Percentiles rank a stretch among this genome's conserved stretches.
Conservation (phyloP, 2,888 invertebrate species). For the Cataglyphis livida region DNA sequence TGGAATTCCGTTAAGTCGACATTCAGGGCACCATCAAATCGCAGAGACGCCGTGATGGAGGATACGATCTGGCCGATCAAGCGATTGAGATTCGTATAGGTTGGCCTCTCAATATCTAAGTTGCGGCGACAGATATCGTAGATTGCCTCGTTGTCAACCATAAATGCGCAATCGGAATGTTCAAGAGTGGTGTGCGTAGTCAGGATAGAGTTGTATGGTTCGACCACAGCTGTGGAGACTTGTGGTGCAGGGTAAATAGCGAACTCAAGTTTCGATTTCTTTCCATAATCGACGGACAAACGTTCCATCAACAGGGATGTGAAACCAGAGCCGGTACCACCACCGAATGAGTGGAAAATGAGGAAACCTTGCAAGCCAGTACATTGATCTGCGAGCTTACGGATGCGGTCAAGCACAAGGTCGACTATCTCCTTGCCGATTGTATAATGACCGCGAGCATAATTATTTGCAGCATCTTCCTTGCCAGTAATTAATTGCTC, state of each 20-base stretch:
- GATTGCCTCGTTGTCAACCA: slow-evolving; percentile 96
- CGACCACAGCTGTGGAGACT: slow-evolving; percentile 96
- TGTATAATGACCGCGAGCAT: slow-evolving; percentile 98
- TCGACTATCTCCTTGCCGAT: slow-evolving; percentile 98
- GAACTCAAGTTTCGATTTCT: slow-evolving; percentile 96
- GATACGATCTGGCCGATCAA: slow-evolving; percentile 98
- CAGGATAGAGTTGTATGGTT: slow-evolving; percentile 98
- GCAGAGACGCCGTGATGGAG: slow-evolving; percentile 96
- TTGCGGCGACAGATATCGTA: slow-evolving; percentile 98
- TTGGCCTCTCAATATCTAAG: slow-evolving; percentile 97
- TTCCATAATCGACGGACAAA: slow-evolving; percentile 97
- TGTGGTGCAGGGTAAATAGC: slow-evolving; percentile 98
- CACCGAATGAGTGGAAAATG: slow-evolving; percentile 98
- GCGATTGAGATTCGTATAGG: slow-evolving; percentile 98
- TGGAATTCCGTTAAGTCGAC: slow-evolving; percentile 96
- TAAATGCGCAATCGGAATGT: slow-evolving; percentile 96
- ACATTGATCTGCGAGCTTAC: slow-evolving; percentile 96
- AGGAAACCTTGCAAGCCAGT: slow-evolving; percentile 97
- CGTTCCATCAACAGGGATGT: slow-evolving; percentile 98
- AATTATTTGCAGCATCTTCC: slow-evolving; percentile 99
- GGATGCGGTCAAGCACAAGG: slow-evolving; percentile 94
- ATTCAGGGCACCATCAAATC: slow-evolving; percentile 95
- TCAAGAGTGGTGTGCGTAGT: slow-evolving; percentile 98
- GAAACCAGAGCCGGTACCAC: slow-evolving; percentile 98
- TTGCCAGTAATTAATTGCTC: slow-evolving; percentile 99